Percentiles rank a stretch among this genome's conserved stretches.
Conservation (phyloP, 2,888 invertebrate species). For the Homarus gammarus region DNA sequence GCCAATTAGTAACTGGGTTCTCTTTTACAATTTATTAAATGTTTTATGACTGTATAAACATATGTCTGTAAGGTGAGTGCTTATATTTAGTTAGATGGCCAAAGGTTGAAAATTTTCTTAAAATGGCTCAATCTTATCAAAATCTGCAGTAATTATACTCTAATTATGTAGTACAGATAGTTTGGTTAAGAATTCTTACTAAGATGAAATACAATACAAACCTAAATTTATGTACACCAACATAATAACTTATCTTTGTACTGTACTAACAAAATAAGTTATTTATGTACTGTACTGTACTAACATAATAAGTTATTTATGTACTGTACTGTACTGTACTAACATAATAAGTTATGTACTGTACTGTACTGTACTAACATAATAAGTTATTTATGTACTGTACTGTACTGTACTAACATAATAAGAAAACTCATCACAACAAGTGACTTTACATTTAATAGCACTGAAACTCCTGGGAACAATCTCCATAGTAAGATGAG, state of each 20-base stretch:
- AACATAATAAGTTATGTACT: background rate
- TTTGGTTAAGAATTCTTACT: no score
- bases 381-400: background rate
- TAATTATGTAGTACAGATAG: no score
- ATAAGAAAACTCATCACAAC: conserved; percentile 1
- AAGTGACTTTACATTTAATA: background rate
- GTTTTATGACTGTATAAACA: no score
- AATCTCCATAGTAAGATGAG: background rate
- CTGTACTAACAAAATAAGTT: background rate
- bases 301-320: background rate
- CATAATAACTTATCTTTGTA: background rate
- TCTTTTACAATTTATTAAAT: no score
- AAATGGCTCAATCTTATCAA: no score
- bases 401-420: background rate
- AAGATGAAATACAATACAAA: no score
- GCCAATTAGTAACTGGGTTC: no score
- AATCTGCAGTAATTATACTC: no score
- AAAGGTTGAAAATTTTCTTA: no score
- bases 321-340: background rate
- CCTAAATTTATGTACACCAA: no score
- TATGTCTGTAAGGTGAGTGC: no score
- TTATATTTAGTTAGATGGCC: no score
- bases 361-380: background rate
- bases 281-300: background rate
- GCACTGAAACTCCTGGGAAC: background rate